These are phyloP conservation scores for Uloborus diversus DNA, from an alignment of 1,140 invertebrate genomes.

Conservation along the genomic window DNA sequence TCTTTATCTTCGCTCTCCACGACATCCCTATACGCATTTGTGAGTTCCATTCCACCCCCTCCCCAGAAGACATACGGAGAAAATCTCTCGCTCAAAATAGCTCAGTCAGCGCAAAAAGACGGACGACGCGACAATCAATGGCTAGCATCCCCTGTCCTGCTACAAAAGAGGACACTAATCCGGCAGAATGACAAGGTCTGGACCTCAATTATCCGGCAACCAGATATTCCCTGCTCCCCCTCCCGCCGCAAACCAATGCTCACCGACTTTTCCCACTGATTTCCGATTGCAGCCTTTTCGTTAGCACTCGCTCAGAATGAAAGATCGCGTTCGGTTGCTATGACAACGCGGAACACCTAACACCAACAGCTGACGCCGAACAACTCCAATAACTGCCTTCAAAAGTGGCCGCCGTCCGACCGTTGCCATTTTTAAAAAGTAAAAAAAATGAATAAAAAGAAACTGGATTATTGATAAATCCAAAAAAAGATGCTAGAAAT, in stretches of 20 bases:
- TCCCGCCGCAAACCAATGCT: constrained; percentile 20
- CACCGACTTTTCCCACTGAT: constrained; percentile 39
- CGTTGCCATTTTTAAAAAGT: constrained; percentile 16
- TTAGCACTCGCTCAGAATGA: constrained; percentile 30
- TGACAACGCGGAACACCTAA: constrained; percentile 38
- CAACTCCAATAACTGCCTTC: constrained; percentile 51
- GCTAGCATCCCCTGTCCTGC: constrained; percentile 8
- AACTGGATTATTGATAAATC: constrained; percentile 50
- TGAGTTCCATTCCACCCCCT: not conserved
- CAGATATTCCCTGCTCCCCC: constrained; percentile 8
- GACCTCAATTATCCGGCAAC: constrained; percentile 55
- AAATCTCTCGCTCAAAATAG: constrained; percentile 2
- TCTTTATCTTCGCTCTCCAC: not conserved
- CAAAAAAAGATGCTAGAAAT: constrained; percentile 11
- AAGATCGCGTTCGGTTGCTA: constrained; percentile 43
- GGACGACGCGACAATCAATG: constrained; percentile 37
- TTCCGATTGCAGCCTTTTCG: constrained; percentile 35
- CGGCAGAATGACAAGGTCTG: constrained; percentile 55
- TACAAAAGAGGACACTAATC: constrained; percentile 51
- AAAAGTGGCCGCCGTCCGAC: not conserved
- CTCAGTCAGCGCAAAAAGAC: constrained; percentile 10
- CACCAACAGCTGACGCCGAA: constrained; percentile 52
- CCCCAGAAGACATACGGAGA: not conserved
- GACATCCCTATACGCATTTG: too few relatives aligned
- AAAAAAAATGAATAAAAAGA: not conserved